These are phyloP conservation scores for Oeneis ivallda DNA, from an alignment of 2,888 invertebrate species.

Conservation along the genomic window DNA sequence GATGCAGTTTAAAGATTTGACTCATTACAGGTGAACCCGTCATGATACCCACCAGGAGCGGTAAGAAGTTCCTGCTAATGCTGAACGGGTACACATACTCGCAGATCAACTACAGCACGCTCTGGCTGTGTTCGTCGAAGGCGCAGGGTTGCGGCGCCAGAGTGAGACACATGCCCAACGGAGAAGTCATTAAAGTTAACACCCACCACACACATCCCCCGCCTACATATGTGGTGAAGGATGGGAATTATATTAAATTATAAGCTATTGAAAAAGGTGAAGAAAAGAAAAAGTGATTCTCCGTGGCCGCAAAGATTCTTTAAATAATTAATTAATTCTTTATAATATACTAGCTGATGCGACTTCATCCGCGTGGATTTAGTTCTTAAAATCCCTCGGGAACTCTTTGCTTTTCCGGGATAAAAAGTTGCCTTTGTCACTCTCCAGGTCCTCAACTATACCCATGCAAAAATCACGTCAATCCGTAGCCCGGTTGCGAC, in stretches of 20 bases:
- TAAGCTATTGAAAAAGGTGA: constrained; percentile 18
- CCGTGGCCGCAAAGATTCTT: no score
- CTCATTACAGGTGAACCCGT: constrained; percentile 27
- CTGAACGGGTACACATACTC: constrained; percentile 52
- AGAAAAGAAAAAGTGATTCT: no score
- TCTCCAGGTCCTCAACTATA: no score
- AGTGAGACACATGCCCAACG: constrained; percentile 35
- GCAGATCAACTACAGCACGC: constrained; percentile 48
- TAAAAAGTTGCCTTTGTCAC: no score
- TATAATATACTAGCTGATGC: no score
- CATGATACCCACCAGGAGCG: constrained; percentile 49
- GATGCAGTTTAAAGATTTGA: no score
- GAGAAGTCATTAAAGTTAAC: constrained; percentile 38
- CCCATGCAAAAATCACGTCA: no score
- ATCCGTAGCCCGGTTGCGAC: no score
- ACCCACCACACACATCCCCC: constrained; percentile 44
- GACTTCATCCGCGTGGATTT: no score
- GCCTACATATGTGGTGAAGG: constrained; percentile 42
- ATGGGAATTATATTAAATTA: constrained; percentile 44
- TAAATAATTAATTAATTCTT: no score
- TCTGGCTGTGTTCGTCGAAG: constrained; percentile 56
- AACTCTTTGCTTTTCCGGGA: no score
- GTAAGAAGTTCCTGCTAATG: constrained; percentile 53
- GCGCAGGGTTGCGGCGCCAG: constrained; percentile 46
- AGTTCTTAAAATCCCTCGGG: no score